A percentile compares a stretch with the other conserved stretches of the same genome.
Conservation (phyloP, 2,888 invertebrate genomes). For the Lymantria dispar region DNA sequence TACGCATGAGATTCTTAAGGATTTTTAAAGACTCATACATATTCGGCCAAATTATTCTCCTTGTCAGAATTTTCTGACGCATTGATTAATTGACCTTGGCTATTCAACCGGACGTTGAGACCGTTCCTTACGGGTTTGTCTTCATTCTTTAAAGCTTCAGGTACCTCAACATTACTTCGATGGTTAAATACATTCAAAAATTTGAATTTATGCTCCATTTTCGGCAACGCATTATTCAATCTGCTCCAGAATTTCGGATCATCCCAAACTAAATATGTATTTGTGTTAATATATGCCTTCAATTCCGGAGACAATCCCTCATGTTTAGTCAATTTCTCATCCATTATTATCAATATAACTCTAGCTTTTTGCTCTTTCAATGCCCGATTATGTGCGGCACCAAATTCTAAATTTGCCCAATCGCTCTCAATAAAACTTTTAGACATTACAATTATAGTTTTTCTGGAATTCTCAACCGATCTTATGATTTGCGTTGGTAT, state of each 20-base stretch:
- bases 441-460: slow-evolving; percentile 36
- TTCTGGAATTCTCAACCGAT: slow-evolving; percentile 87
- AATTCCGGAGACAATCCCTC: slow-evolving; percentile 62
- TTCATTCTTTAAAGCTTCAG: slow-evolving; percentile 1
- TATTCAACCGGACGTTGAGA: slow-evolving; percentile 19
- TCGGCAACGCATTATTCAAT: slow-evolving; percentile 86
- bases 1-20: too few species aligned
- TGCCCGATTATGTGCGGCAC: slow-evolving; percentile 75
- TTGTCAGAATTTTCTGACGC: not conserved
- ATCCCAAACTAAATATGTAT: slow-evolving; percentile 91
- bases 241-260: slow-evolving; percentile 92
- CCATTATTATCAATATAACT: slow-evolving; percentile 87
- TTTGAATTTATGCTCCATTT: slow-evolving; percentile 13
- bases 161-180: not conserved
- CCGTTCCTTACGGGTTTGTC: slow-evolving; percentile 1
- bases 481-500: slow-evolving; percentile 87
- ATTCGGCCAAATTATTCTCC: not conserved
- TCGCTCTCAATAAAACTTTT: slow-evolving; percentile 52
- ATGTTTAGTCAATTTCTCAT: slow-evolving; percentile 80
- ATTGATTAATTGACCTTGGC: slow-evolving; percentile 16
- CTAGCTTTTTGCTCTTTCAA: slow-evolving; percentile 80
- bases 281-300: slow-evolving; percentile 85
- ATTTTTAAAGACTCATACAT: not conserved
- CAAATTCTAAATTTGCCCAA: slow-evolving; percentile 85
- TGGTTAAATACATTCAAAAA: not conserved